Evolutionary conservation across 2,113 vertebrate species (phyloP).

Genomic region (Uria aalge): DNA sequence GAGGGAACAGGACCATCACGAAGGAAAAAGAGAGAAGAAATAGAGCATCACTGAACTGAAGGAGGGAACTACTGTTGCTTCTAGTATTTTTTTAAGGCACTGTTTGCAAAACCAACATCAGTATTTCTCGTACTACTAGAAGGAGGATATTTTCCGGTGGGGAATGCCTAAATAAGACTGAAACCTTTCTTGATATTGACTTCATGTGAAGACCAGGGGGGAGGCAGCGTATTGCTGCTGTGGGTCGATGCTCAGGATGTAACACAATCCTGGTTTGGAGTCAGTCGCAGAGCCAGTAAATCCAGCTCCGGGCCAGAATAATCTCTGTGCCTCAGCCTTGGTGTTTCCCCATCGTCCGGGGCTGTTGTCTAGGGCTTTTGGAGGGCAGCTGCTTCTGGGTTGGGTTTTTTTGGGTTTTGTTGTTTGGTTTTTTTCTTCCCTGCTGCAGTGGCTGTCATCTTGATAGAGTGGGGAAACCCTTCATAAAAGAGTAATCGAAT

Average conservation of each 20-base stretch:
- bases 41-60: background rate
- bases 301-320: background rate
- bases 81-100: background rate
- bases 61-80: background rate
- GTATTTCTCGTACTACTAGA: background rate
- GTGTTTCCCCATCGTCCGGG: background rate
- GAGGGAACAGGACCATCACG: background rate
- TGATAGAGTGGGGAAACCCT: background rate
- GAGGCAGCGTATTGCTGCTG: background rate
- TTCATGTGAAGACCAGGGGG: background rate
- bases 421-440: background rate
- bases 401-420: background rate
- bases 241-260: background rate
- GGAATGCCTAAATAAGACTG: background rate
- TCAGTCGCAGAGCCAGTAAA: background rate
- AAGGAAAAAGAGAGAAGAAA: background rate
- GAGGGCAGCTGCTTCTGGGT: background rate
- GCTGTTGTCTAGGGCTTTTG: background rate
- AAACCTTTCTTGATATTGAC: background rate
- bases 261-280: background rate
- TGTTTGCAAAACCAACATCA: background rate
- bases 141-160: background rate
- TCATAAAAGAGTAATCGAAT: background rate
- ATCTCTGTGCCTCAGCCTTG: accelerated
- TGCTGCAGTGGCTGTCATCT: background rate